Conservation (phyloP, 2,113 vertebrate genomes). For the Tupaia tana region DNA sequence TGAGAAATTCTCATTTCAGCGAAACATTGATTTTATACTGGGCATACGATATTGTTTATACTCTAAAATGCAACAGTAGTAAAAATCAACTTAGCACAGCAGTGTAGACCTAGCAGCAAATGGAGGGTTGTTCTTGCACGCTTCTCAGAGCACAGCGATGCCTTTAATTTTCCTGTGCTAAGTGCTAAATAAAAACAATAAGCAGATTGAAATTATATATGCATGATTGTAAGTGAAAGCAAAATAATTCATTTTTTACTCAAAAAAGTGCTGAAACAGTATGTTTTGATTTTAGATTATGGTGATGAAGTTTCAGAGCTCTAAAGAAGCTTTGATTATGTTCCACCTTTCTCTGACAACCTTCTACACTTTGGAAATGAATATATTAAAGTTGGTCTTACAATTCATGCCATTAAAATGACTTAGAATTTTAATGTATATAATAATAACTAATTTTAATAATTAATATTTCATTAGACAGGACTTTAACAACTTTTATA, state of each 20-base stretch:
- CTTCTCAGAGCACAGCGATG: conserved; percentile 56
- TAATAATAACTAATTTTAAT: conserved; percentile 47
- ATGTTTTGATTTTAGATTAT: conserved; percentile 32
- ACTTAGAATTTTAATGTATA: conserved; percentile 50
- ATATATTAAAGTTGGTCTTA: conserved; percentile 48
- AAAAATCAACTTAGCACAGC: conserved; percentile 59
- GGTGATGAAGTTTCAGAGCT: conserved; percentile 44
- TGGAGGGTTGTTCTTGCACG: conserved; percentile 29
- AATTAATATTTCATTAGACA: conserved; percentile 3
- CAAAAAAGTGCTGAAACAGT: conserved; percentile 45
- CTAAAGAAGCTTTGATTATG: conserved; percentile 27
- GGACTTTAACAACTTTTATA: not conserved
- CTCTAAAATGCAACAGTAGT: conserved; percentile 29
- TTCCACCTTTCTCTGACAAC: not conserved
- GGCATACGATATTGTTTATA: conserved; percentile 31
- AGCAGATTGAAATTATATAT: conserved; percentile 67
- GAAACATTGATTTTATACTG: not conserved
- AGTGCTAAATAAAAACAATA: conserved; percentile 69
- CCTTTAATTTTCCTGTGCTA: conserved; percentile 59
- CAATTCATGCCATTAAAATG: conserved; percentile 35
- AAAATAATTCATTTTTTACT: conserved; percentile 64
- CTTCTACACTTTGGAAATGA: conserved; percentile 45
- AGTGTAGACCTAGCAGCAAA: conserved; percentile 46
- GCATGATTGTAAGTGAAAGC: conserved; percentile 65
- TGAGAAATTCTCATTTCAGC: conserved; percentile 19